Percentiles rank a stretch among this genome's conserved stretches.
Evolutionary conservation across 2,888 invertebrate genomes (phyloP).

Genomic region (Dendrolimus pini): DNA sequence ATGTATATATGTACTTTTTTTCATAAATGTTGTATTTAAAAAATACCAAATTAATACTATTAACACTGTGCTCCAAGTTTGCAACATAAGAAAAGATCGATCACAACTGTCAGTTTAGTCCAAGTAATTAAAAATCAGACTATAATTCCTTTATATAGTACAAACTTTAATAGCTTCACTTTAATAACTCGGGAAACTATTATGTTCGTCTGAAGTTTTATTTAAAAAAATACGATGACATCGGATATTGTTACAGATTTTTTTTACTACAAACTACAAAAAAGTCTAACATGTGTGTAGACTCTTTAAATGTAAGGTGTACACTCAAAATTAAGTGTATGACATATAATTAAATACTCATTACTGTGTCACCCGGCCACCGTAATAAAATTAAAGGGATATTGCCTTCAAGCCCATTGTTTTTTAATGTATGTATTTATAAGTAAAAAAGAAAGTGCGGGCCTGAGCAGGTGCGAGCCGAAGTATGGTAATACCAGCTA

Average conservation of each 20-base stretch:
- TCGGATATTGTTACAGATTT: not conserved
- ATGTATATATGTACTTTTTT: too few species aligned
- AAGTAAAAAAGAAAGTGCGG: constrained; percentile 16
- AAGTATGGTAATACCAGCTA: constrained; percentile 18
- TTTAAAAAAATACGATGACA: too few species aligned
- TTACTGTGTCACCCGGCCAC: constrained; percentile 28
- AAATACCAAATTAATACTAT: too few species aligned
- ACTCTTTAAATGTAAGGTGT: not conserved
- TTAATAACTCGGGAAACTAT: too few species aligned
- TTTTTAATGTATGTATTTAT: constrained; percentile 19
- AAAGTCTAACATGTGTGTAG: not conserved
- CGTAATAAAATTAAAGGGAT: constrained; percentile 39
- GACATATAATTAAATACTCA: constrained; percentile 35
- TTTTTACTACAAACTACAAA: not conserved
- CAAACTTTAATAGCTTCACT: too few species aligned
- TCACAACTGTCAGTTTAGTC: too few species aligned
- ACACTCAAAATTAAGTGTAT: constrained; percentile 14
- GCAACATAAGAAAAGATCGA: too few species aligned
- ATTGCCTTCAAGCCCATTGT: constrained; percentile 17
- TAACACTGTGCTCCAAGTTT: too few species aligned
- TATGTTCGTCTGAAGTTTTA: too few species aligned
- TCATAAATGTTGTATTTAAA: too few species aligned
- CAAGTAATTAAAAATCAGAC: too few species aligned
- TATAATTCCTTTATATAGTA: too few species aligned
- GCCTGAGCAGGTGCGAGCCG: constrained; percentile 23